Evolutionary conservation across 2,888 invertebrate species (phyloP), one percentile per base, ranked within the genome.

Genomic region (Liodrosophila aerea): DNA sequence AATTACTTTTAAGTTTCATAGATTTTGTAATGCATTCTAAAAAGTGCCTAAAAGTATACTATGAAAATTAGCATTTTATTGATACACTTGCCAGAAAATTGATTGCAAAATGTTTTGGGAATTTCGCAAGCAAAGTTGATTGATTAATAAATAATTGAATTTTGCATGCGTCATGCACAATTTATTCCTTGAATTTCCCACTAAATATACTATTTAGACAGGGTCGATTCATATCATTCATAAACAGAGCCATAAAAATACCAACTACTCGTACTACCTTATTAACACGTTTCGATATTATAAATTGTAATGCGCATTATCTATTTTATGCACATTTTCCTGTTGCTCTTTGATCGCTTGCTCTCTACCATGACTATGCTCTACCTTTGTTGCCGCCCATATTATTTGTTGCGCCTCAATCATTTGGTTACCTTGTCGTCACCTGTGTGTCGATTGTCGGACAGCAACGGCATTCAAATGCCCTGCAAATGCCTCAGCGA

Each of bases 321-420:
- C 83, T 64, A 34, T 61, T 80, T 80, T 84, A 80, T 84, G 81
- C 80, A 73, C 85, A 80, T 76, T 83, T 83, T 80, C 86, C 84
- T 80, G 77, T 73, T 63, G 64, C 56, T 66, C 62, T 76, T 67
- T 69, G 77, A 18, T 31, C 67, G 33, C 16, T 30, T 22, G 31
- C 50, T 47, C 12, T 7, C n/a, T 46, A 58, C 39, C 66, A 71
- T 56, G 49, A 73, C 73, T 57, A 18, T 64, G 33, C 18, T 27
- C 44, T 44, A 13, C 5, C 12, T 31, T 73, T 62, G 53, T 12
- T 27, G 30, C 0, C 39, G 47, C 39, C 56, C 13, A 11, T 9
- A 2, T 37, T 7, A 7, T 34, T 22, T 18, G 22, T 44, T 29
- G 31, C 34, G 36, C 31, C 47, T 47, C 15, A 36, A 31, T 62